A percentile compares a stretch with the other conserved stretches of the same genome.
These are phyloP conservation scores for Linyphia triangularis DNA, from an alignment of 2,888 invertebrate genomes.

Conservation along the genomic window DNA sequence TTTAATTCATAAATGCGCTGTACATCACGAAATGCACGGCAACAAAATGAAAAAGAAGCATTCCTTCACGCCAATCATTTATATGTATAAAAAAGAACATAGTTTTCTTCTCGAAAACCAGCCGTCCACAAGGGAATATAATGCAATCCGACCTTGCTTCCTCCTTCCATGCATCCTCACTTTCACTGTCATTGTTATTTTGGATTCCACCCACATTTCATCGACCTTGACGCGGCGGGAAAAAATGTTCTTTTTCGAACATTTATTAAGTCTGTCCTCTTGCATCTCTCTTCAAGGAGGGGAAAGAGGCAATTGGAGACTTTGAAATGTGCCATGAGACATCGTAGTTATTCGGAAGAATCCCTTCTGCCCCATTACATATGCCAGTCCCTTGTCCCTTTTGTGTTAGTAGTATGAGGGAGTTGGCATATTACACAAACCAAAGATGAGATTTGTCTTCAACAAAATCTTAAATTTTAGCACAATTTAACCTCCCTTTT, in stretches of 20 bases:
- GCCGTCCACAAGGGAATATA: neutral
- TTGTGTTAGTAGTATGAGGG: too few relatives aligned
- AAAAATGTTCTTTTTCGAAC: slow-evolving; percentile 22
- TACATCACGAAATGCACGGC: too few relatives aligned
- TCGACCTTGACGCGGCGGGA: slow-evolving; percentile 32
- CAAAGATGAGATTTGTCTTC: too few relatives aligned
- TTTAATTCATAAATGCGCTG: too few relatives aligned
- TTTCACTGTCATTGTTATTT: slow-evolving; percentile 71
- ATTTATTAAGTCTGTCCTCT: neutral
- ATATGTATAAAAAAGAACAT: neutral
- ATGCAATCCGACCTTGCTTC: slow-evolving; percentile 51
- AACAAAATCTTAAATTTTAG: too few relatives aligned
- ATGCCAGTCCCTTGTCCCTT: neutral
- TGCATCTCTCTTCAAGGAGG: neutral
- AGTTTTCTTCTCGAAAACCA: neutral
- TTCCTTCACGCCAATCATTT: neutral
- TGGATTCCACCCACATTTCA: slow-evolving; percentile 60
- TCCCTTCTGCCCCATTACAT: neutral
- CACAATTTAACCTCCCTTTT: too few relatives aligned
- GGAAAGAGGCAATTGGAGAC: slow-evolving; percentile 7
- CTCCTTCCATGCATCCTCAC: slow-evolving; percentile 20
- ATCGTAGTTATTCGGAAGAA: neutral
- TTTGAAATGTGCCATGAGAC: neutral
- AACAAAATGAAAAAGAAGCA: too few relatives aligned
- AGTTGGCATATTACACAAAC: too few relatives aligned